phyloP scores from a whole-genome alignment of 2,113 vertebrate species.

The Aspiorhynchus laticeps region DNA sequence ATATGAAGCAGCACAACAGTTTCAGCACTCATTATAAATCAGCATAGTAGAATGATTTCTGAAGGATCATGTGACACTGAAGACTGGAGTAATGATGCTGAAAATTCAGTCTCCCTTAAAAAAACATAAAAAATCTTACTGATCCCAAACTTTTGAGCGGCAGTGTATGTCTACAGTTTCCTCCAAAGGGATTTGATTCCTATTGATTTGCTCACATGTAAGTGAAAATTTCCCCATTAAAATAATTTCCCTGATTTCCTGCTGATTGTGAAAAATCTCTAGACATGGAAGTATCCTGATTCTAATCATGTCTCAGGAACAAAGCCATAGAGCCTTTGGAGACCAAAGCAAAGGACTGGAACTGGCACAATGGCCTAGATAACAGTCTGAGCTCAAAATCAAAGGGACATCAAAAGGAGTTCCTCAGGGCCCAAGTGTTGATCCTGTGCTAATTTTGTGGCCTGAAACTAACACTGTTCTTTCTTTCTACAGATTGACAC shows the following conservation, averaged over 20 bases:
- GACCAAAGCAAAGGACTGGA: slow-evolving; percentile 39
- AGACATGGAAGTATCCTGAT: background rate
- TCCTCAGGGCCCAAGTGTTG: slow-evolving; percentile 18
- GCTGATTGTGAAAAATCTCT: slow-evolving; percentile 24
- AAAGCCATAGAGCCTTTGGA: slow-evolving; percentile 32
- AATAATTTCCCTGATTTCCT: background rate
- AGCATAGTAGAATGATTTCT: no score
- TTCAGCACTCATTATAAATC: no score
- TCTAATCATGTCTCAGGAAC: slow-evolving; percentile 27
- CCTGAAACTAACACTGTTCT: slow-evolving; percentile 40
- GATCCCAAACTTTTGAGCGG: no score
- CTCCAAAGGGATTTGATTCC: background rate
- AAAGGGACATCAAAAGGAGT: slow-evolving; percentile 46
- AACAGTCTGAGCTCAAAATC: slow-evolving; percentile 46
- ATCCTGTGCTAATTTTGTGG: slow-evolving; percentile 18
- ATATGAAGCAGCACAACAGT: no score
- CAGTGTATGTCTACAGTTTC: no score
- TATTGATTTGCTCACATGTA: background rate
- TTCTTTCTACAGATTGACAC: background rate
- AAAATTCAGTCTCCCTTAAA: no score
- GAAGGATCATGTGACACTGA: no score
- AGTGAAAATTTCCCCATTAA: background rate
- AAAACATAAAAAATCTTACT: no score
- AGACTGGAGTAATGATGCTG: no score
- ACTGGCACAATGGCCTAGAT: slow-evolving; percentile 40